These are phyloP conservation scores for Bubalus kerabau DNA, from an alignment of 2,113 vertebrate genomes.

Conservation along the genomic window DNA sequence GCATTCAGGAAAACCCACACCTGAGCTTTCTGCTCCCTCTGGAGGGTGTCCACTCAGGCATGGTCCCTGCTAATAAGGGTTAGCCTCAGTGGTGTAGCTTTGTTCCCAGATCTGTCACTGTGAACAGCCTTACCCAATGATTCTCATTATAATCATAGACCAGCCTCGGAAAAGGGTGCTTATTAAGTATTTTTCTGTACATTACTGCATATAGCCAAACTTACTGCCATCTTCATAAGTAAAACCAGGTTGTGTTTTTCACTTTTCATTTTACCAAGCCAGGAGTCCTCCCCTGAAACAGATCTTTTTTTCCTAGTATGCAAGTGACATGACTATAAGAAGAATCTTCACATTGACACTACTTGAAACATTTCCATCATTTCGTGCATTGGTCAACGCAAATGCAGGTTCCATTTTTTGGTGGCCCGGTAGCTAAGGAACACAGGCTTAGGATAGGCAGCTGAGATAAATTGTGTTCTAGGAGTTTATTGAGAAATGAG, in stretches of 20 bases:
- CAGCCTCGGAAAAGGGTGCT: background rate
- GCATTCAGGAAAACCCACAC: background rate
- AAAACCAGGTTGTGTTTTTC: background rate
- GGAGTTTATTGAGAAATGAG: background rate
- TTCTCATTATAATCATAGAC: background rate
- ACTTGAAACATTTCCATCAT: background rate
- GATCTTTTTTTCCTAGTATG: background rate
- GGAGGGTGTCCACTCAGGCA: background rate
- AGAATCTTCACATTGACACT: background rate
- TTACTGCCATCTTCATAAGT: background rate
- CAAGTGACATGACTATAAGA: background rate
- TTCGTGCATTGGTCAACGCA: background rate
- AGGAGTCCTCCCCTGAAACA: background rate
- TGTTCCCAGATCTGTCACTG: background rate
- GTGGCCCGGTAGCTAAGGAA: background rate
- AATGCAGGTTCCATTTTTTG: background rate
- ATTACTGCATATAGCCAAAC: background rate
- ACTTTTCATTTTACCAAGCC: conserved; percentile 23
- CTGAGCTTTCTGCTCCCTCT: background rate
- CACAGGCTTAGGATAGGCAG: background rate
- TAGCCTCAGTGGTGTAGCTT: background rate
- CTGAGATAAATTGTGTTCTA: background rate
- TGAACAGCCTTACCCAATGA: background rate
- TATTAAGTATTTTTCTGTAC: background rate
- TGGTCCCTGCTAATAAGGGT: background rate